Evolutionary conservation across 1,140 invertebrate species (phyloP), one percentile per base, ranked within the genome.

Genomic region (Epicauta chinensis): DNA sequence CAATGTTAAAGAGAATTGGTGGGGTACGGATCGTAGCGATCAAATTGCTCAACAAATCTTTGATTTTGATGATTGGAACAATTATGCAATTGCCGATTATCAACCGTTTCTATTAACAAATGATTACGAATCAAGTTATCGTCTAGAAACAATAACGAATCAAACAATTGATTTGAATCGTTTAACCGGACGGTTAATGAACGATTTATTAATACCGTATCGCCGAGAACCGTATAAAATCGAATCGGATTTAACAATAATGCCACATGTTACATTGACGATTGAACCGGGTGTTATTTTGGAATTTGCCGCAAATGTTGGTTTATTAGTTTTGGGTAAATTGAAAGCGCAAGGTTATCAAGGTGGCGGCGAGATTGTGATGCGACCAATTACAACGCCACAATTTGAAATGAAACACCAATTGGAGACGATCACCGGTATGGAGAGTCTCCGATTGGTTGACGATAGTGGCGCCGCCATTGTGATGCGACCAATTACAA

Each of bases 31-130:
- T 2, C 78, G 88, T 45, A 77, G 86, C 34, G 68, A 67, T 4
- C 71, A 76, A 29, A 98, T 99, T 17, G 77, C 82, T 55, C 77
- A 83, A 39, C 80, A 85, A 66, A 97, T 99, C 59, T 99, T 99
- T 71, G 97, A 99, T 75, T 98, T 99, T 75, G 94, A 99, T 71
- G 96, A 98, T 67, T 98, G 97, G 97, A 99, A 99, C 68, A 93
- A 93, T 72, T 95, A 94, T 70, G 93, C 94, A 0, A 81, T 95
- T 31, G 94, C 93, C 0, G 78, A 85, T 13, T 99, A 88, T 70
- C 78, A 82, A 50, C 96, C 95, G 0, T 99, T 85, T 70, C 77
- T 97, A 32, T 77, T 83, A 32, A 83, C 83, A 65, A 81, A 91
- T 60, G 75, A 78, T 39, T 81, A 91, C 59, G 82, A 87, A 54